Conservation (phyloP, 2,888 invertebrate species). For the Nomada lathburiana region DNA sequence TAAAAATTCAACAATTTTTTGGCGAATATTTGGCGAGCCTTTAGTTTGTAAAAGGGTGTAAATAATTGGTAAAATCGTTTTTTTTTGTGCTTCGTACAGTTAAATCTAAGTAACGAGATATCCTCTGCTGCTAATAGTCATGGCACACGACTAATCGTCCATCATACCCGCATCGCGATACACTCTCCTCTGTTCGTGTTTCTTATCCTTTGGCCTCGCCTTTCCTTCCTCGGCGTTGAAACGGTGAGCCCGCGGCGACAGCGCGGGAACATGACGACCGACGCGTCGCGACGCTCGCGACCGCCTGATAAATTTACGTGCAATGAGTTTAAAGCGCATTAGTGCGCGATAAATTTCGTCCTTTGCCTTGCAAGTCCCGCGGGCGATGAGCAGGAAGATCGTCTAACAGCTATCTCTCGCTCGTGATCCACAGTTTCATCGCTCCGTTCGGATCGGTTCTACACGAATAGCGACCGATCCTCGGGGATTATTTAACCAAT, state of each 20-base stretch:
- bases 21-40: too few species aligned
- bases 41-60: neutral
- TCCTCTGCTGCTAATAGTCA: slow-evolving; percentile 14
- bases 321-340: slow-evolving; percentile 64
- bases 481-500: neutral
- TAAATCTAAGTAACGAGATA: neutral
- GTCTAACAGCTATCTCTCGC: slow-evolving; percentile 14
- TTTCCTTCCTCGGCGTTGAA: slow-evolving; percentile 39
- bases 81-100: neutral
- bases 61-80: neutral
- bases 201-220: slow-evolving; percentile 13
- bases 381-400: slow-evolving; percentile 15
- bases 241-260: slow-evolving; percentile 54
- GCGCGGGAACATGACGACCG: slow-evolving; percentile 57
- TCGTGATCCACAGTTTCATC: slow-evolving; percentile 27
- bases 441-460: neutral
- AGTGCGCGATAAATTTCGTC: slow-evolving; percentile 54
- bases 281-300: slow-evolving; percentile 44
- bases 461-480: neutral
- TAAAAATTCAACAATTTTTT: too few species aligned
- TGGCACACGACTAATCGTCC: slow-evolving; percentile 49
- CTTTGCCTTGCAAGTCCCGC: slow-evolving; percentile 20
- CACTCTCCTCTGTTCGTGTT: slow-evolving; percentile 25
- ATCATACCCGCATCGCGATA: slow-evolving; percentile 40
- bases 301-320: slow-evolving; percentile 61